Evolutionary conservation across 2,888 invertebrate species (phyloP), one percentile per base, ranked within the genome.

Genomic region (Acanthacorydalis orientalis): DNA sequence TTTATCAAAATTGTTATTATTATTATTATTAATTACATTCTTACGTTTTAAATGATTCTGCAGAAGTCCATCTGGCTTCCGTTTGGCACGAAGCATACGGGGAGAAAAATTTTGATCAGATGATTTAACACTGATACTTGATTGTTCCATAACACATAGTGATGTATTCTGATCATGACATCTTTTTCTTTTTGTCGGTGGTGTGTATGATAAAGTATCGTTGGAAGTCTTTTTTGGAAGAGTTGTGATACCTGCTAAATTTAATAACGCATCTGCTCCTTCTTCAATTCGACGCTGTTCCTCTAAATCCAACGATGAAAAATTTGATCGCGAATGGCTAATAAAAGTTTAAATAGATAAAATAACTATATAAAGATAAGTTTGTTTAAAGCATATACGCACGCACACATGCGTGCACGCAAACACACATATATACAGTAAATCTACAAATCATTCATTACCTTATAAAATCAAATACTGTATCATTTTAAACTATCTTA

Each of bases 231-330:
- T 23, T 23, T 23, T 23, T 23, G 23, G 23, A 23, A 23, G 23
- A 33, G 63, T 62, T 12, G 61, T 55, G 46, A 66, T 63, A 16
- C 83, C 82, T 1, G 85, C 85, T 48, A 86, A 68, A 60, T 85
- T 84, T 41, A 86, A 67, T 51, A 86, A 65, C 0, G 84, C 85
- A 57, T 85, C 83, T 0, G 85, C 85, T 49, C 85, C 85, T 61
- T 84, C 84, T 39, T 78, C 81, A 53, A 83, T 80, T 56, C 78
- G 78, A 53, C 80, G 70, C 55, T 75, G 77, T 61, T 81, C 80
- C 55, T 79, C 80, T 43, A 77, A 67, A 56, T 78, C 77, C 53
- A 67, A 64, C 34, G 47, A 34, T 10, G 47, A 42, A 51, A 34
- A 51, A 34, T 48, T 44, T 39, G 49, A 39, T 14, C 49, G 48